Evolutionary conservation across 2,797 vertebrate species (phyloP), one percentile per base, ranked within the genome.

Genomic region (Notolabrus celidotus): DNA sequence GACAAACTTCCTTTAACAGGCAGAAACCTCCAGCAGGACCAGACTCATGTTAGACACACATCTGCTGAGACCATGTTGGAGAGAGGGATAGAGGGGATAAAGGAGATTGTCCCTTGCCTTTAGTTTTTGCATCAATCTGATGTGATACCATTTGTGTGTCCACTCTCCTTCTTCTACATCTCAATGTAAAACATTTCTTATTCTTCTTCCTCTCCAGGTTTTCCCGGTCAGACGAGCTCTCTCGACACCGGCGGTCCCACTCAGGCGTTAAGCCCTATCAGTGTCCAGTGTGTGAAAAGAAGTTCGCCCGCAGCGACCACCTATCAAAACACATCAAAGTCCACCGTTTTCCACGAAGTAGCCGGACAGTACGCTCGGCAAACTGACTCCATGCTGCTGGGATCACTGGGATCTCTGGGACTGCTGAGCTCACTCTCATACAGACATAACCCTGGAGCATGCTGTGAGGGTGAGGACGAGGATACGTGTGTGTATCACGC

Each of bases 311-410:
- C 52, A 98, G 97, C 2, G 97, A 99, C 94, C 97, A 99, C 91
- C 94, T 98, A 83, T 98, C 97, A 82, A 99, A 99, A 89, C 97
- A 99, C 49, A 91, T 98, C 92, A 99, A 98, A 93, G 97, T 99
- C 86, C 97, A 99, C 82, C 96, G 97, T 33, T 97, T 98, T 89
- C 97, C 97, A 0, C 92, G 96, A 74, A 96, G 94, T 92, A 95
- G 90, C 88, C 95, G 97, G 70, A 92, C 96, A 0, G 85, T 94
- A 14, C 95, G 95, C 54, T 86, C 95, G 0, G 79, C 93, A 69
- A 97, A 96, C 94, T 98, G 95, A 97, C 22, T 34, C 80, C 41
- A 10, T 2, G 10, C 46, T 56, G 11, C 46, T 58, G 7, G 1
- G 45, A 57, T 72, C 74, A 23, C 70, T 70, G 52, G 46, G 71